Percentiles rank a stretch among this genome's conserved stretches.
phyloP scores from a whole-genome alignment of 1,140 invertebrate genomes.

The Diorhabda elongata region DNA sequence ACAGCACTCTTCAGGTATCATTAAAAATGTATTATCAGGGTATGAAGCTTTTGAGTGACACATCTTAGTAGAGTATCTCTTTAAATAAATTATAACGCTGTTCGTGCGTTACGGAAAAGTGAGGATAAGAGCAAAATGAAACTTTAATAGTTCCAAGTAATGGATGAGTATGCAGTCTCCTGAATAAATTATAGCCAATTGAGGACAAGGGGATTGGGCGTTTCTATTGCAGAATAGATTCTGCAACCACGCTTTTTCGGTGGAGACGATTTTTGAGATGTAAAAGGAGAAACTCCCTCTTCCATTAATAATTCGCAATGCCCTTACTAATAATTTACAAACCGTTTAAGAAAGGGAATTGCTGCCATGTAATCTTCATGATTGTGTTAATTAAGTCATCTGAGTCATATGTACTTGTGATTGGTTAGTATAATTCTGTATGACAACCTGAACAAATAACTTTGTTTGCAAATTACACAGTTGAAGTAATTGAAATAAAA shows the following conservation, averaged over 20 bases:
- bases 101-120: constrained; percentile 14
- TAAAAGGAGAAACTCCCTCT: neutral
- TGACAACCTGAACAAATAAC: too few relatives aligned
- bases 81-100: constrained; percentile 14
- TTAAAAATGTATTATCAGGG: neutral
- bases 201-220: neutral
- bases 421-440: too few relatives aligned
- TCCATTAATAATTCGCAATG: neutral
- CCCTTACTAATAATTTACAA: neutral
- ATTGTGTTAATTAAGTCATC: too few relatives aligned
- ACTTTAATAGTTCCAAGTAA: constrained; percentile 16
- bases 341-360: too few relatives aligned
- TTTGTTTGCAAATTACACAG: too few relatives aligned
- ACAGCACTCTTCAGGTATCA: neutral
- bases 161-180: constrained; percentile 9
- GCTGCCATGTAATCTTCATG: too few relatives aligned
- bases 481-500: too few relatives aligned
- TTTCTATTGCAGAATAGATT: neutral
- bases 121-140: constrained; percentile 16
- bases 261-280: neutral
- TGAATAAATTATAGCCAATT: constrained; percentile 14
- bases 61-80: constrained; percentile 12
- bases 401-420: too few relatives aligned
- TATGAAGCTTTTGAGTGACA: constrained; percentile 9
- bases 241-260: neutral